Percentiles rank a stretch among this genome's conserved stretches.
Evolutionary conservation across 2,888 invertebrate species (phyloP).

Genomic region (Dasysyrphus tricinctus): DNA sequence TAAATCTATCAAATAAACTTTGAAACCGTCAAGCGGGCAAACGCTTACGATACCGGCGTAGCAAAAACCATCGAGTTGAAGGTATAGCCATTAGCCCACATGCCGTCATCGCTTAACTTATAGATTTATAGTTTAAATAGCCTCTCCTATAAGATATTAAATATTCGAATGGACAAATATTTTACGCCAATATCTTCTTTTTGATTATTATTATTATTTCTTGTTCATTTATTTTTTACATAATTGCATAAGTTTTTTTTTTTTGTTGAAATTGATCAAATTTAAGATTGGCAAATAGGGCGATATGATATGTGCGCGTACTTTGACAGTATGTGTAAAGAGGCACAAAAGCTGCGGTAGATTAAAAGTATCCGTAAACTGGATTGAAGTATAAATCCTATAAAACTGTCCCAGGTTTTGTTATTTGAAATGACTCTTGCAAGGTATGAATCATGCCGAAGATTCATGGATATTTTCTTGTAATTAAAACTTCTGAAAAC

Average conservation of each 20-base stretch:
- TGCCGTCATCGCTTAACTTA: neutral
- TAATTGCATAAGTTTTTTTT: conserved; percentile 42
- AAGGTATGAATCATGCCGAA: conserved; percentile 35
- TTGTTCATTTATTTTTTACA: conserved; percentile 15
- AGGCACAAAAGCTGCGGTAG: neutral
- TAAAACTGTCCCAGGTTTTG: neutral
- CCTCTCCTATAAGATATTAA: conserved; percentile 25
- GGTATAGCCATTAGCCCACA: conserved; percentile 9
- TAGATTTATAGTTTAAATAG: conserved; percentile 44
- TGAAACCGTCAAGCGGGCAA: conserved; percentile 8
- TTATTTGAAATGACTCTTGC: neutral
- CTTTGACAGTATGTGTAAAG: neutral
- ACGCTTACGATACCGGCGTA: conserved; percentile 11
- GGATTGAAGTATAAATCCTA: neutral
- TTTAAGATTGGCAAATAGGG: conserved; percentile 34
- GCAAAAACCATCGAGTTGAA: conserved; percentile 4
- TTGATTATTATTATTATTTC: conserved; percentile 5
- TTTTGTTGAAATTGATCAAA: conserved; percentile 13
- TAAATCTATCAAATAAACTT: conserved; percentile 45
- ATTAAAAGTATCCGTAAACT: neutral
- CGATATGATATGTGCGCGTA: neutral
- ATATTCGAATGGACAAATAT: conserved; percentile 55
- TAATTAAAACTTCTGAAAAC: conserved; percentile 40
- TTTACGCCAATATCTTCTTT: conserved; percentile 41
- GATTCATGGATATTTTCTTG: conserved; percentile 18